Base-by-base conservation (phyloP, 1,140 invertebrate species). In the Zeugodacus cucurbitae region DNA sequence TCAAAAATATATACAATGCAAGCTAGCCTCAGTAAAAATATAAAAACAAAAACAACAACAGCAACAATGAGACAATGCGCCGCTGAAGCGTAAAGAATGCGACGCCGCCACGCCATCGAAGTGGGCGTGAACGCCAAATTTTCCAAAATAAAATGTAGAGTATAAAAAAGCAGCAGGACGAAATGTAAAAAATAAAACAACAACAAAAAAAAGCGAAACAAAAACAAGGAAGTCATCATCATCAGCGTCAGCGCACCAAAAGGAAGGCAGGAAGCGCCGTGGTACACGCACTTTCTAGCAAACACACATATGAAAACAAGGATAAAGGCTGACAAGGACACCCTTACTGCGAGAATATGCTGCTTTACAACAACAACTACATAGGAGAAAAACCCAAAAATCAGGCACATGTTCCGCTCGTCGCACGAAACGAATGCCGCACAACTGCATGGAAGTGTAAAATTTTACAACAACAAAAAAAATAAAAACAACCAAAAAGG, bases 391-490 rank as follows among this genome's bases (percentile, higher is more conserved):
- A 54, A 17, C 48, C 58, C n/a, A n/a, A 62, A 87, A 64, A 64
- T 87, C 37, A 59, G 58, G 86, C 86, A 87, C 86, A 87, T 67
- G 86, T 87, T 87, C 59, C 85, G 74, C 74, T 82, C 74, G 11
- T 48, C 74, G 32, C 34, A 20, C 67, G 48, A 32, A 74, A 41
- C 67, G 74, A 82, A n/a, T 44, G n/a, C 8, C 22, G 57, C 32
- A 67, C 20, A 74, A 82, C 17, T 82, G 44, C 44, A 26, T 3
- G 70, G 3, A n/a, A n/a, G 37, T n/a, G 64, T 17, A 41, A 4
- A 44, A 74, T 41, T 74, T n/a, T 34, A 14, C 64, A 74, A 1
- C 1, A 37, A 74, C n/a, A n/a, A n/a, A n/a, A n/a, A n/a, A n/a
- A n/a, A n/a, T n/a, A 32, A 10, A 29, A 67, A 54, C 48, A 54